Base-by-base conservation (phyloP, 2,888 invertebrate genomes). In the Dione juno region DNA sequence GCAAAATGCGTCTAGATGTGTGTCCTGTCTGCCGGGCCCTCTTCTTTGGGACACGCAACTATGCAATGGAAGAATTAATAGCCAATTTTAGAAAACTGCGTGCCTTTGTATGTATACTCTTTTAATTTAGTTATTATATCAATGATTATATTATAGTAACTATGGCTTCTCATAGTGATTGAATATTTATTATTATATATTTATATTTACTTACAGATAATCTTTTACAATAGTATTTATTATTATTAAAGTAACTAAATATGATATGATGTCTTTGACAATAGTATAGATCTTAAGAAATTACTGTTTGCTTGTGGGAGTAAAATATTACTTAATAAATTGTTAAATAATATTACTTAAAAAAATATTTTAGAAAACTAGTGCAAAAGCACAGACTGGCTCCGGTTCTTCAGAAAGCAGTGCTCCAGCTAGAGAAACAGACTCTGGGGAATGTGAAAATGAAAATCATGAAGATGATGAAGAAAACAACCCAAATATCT, bases 21-120 rank as follows among this genome's bases (percentile, higher is more conserved):
- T 94, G 94, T 76, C 94, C 94, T 5, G 88, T 93, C 0, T 95
- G 94, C 76, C 86, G 93, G 58, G 88, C 89, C 19, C 74, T 86
- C 7, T 94, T 94, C 80, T 92, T 92, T 75, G 89, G 90, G 16
- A 93, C 94, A 11, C 88, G 94, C 70, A 94, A 94, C 78, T 94
- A 93, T 82, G 88, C 94, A 28, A 93, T 94, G 81, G 94, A 94
- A 82, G 91, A 92, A 79, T 87, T 94, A 48, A 88, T 94, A 74
- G 83, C 88, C 0, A 93, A 92, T 81, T 88, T 94, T 75, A 87
- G 84, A 75, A 93, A 88, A 84, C 76, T 92, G 69, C 81, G 87
- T 77, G 87, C 90, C 74, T 87, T 90, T 82, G 93, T 93, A 84
- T 89, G 93, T 92, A 66, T 43, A 53, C 11, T 66, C 28, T 57